Conservation (phyloP, 2,113 vertebrate genomes). For the Bostrychus sinensis region DNA sequence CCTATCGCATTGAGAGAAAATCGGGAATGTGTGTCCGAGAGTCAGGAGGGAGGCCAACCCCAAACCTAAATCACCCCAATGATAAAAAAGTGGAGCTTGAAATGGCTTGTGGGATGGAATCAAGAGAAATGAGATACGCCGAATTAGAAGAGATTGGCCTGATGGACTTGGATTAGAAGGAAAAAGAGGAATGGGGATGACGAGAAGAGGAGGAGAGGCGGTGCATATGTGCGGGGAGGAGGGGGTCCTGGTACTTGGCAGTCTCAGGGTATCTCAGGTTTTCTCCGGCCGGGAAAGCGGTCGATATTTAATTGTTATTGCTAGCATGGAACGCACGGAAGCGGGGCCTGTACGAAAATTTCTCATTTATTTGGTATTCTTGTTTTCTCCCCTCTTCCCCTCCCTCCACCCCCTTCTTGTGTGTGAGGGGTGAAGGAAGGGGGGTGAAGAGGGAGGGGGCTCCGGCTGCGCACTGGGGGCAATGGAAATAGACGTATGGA, state of each 20-base stretch:
- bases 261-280: constrained; percentile 87
- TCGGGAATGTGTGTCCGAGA: constrained; percentile 40
- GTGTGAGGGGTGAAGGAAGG: constrained; percentile 9
- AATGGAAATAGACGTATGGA: constrained; percentile 60
- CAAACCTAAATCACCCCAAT: constrained; percentile 54
- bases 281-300: constrained; percentile 86
- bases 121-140: constrained; percentile 77
- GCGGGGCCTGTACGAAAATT: constrained; percentile 88
- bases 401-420: constrained; percentile 52
- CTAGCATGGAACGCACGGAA: constrained; percentile 88
- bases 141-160: constrained; percentile 79
- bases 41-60: constrained; percentile 37
- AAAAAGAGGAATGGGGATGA: constrained; percentile 69
- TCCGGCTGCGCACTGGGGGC: constrained; percentile 69
- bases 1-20: constrained; percentile 57
- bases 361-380: constrained; percentile 91
- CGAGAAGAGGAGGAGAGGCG: constrained; percentile 70
- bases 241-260: constrained; percentile 84
- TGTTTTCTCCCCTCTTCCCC: constrained; percentile 81
- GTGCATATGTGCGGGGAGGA: constrained; percentile 69
- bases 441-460: constrained; percentile 26
- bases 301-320: constrained; percentile 95
- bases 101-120: constrained; percentile 72
- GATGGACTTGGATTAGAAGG: constrained; percentile 79
- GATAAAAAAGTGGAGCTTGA: constrained; percentile 73